Base-by-base conservation (phyloP, 2,113 vertebrate species). In the Terrapene triunguis region DNA sequence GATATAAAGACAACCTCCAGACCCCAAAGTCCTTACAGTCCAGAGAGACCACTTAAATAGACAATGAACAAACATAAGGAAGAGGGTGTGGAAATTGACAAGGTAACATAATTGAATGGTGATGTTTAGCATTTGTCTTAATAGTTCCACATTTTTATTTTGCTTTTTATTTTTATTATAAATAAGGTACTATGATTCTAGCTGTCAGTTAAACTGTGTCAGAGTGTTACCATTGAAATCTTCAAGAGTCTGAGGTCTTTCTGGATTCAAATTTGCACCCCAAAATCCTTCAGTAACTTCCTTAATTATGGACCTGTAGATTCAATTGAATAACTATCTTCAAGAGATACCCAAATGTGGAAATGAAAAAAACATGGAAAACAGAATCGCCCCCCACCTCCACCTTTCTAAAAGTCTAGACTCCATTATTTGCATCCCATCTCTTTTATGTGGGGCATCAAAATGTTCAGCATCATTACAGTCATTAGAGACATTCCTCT, bases 401-500 rank as follows among this genome's bases (percentile, higher is more conserved):
- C 90, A 6, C 16, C 62, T 80, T 81, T 92, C 50, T 80, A 0
- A 42, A 88, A 38, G 4, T 92, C 76, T 54, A 93, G 8, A 88
- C 92, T 84, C 27, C 86, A 88, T 89, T 48, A 76, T 95, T 94
- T 94, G 53, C 79, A 93, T 69, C 93, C 81, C 84, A 88, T 95
- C 93, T 16, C 59, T 93, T 96, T 89, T 92, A 35, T 62, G 53
- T 48, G 62, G 92, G 90, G 89, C 85, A 89, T 50, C n/a, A 78
- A 76, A 94, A 93, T 78, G 51, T 91, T 91, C 82, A 94, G 27
- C 72, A 81, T 93, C 87, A 54, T 69, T 94, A 82, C 90, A 94
- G 53, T 93, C 94, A 62, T 32, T 85, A 85, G 91, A 89, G 62
- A 94, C 89, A 96, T 97, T 96, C 84, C 94, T 96, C 44, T 95